phyloP scores from a whole-genome alignment of 2,888 invertebrate genomes.

The Pristionchus mayeri region DNA sequence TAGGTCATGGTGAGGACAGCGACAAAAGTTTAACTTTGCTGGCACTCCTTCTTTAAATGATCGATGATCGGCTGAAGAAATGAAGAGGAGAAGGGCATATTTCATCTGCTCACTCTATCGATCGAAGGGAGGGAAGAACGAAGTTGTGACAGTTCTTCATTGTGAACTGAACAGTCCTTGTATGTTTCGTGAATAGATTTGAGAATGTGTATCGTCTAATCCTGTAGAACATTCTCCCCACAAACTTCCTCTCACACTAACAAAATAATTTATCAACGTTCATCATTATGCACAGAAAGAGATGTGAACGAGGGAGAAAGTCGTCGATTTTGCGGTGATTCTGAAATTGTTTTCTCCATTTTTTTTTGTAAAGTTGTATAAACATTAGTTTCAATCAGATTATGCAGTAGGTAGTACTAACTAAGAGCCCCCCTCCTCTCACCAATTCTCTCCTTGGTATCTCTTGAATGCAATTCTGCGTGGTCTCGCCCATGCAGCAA shows the following conservation, averaged over 20 bases:
- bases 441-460: background rate
- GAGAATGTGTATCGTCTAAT: background rate
- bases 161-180: background rate
- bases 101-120: background rate
- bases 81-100: background rate
- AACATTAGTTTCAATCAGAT: background rate
- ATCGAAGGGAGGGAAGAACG: background rate
- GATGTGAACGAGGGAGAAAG: background rate
- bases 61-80: no score
- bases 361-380: background rate
- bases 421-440: background rate
- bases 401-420: background rate
- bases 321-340: background rate
- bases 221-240: background rate
- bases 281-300: background rate
- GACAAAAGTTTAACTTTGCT: no score
- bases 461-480: background rate
- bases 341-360: background rate
- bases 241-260: background rate
- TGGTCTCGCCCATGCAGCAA: conserved; percentile 14
- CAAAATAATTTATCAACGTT: conserved; percentile 2
- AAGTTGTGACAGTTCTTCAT: background rate
- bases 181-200: background rate
- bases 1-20: no score
- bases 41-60: no score